Percentiles rank a stretch among this genome's conserved stretches.
Evolutionary conservation across 2,888 invertebrate species (phyloP).

Genomic region (Pseudococcus jackbeardsleyi): DNA sequence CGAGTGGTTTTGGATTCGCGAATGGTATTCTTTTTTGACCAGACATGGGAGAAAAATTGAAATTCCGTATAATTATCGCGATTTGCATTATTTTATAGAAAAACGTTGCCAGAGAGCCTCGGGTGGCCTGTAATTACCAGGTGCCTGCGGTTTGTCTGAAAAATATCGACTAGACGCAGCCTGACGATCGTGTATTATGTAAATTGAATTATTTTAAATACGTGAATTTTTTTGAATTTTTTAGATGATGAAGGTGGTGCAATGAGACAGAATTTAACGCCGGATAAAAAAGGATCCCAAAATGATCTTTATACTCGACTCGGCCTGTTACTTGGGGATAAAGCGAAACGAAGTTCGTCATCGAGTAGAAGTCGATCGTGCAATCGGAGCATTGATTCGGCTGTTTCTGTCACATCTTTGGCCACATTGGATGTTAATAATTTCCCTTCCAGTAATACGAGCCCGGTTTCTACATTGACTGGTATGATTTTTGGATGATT

Average conservation of each 20-base stretch:
- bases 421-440: constrained; percentile 76
- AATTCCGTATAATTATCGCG: background rate
- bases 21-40: background rate
- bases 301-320: constrained; percentile 79
- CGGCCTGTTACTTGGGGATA: constrained; percentile 83
- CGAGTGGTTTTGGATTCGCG: background rate
- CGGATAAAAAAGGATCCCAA: constrained; percentile 62
- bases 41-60: background rate
- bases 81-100: background rate
- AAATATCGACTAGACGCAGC: background rate
- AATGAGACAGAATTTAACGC: constrained; percentile 73
- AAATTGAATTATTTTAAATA: background rate
- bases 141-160: background rate
- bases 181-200: constrained; percentile 2
- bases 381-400: constrained; percentile 69
- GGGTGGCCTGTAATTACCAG: background rate
- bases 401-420: constrained; percentile 73
- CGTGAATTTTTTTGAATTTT: background rate
- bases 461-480: constrained; percentile 90
- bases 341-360: constrained; percentile 61
- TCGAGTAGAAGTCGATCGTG: constrained; percentile 62
- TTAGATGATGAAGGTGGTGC: constrained; percentile 82
- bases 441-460: constrained; percentile 84
- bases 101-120: background rate
- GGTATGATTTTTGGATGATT: constrained; percentile 70